Percentiles rank a stretch among this genome's conserved stretches.
Conservation (phyloP, 1,140 invertebrate species). For the Trypoxylus dichotomus region DNA sequence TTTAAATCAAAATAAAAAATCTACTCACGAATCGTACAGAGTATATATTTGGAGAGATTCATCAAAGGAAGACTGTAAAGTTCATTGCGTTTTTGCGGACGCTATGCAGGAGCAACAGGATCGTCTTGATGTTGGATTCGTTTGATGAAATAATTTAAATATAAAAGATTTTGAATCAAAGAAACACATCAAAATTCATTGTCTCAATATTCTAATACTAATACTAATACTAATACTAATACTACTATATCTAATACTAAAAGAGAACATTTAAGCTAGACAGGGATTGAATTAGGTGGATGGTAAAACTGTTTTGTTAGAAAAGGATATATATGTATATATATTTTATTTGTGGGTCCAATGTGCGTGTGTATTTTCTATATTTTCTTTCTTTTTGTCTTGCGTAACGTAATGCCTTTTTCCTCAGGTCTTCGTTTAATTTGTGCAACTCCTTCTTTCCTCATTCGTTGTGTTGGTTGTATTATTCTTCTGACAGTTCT, state of each 20-base stretch:
- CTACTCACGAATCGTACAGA: not conserved
- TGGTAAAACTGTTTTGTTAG: not conserved
- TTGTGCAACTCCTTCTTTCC: too few species aligned
- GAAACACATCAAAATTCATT: not conserved
- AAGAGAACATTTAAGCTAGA: not conserved
- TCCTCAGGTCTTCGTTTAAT: too few species aligned
- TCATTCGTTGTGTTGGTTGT: too few species aligned
- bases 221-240: not conserved
- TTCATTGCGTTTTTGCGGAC: not conserved
- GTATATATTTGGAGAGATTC: not conserved
- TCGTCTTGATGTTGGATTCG: not conserved
- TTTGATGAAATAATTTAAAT: not conserved
- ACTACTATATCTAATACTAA: not conserved
- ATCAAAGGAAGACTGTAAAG: not conserved
- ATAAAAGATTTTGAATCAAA: not conserved
- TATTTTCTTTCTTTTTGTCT: too few species aligned
- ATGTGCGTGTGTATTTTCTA: too few species aligned
- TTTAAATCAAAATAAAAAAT: not conserved
- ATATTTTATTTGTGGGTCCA: not conserved
- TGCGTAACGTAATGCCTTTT: too few species aligned
- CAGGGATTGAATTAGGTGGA: not conserved
- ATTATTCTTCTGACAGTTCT: too few species aligned
- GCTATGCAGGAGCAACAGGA: not conserved
- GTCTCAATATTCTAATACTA: not conserved
- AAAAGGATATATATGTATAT: not conserved